Conservation (phyloP, 2,113 vertebrate genomes). For the Labeo rohita region DNA sequence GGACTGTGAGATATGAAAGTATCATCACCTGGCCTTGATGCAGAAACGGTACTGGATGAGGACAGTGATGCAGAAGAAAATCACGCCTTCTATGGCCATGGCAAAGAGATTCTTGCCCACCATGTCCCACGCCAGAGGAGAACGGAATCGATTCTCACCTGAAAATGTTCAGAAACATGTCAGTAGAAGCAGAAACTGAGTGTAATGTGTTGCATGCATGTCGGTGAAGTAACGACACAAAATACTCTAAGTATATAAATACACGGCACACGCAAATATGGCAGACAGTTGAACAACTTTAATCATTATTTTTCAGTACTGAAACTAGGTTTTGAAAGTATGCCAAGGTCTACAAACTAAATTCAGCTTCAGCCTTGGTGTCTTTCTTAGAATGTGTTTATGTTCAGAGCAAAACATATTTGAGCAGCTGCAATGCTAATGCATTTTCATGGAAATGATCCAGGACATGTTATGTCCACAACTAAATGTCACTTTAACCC, state of each 20-base stretch:
- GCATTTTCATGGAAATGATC: background rate
- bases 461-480: background rate
- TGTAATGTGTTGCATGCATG: background rate
- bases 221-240: background rate
- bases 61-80: conserved; percentile 94
- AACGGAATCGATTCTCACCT: conserved; percentile 96
- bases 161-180: conserved; percentile 33
- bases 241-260: background rate
- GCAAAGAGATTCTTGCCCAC: conserved; percentile 97
- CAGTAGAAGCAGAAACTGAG: background rate
- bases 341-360: background rate
- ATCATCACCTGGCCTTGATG: conserved; percentile 87
- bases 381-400: background rate
- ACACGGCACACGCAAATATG: background rate
- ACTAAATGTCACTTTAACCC: background rate
- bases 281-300: too few relatives aligned
- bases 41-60: conserved; percentile 97
- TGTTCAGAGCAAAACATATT: background rate
- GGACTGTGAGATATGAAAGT: background rate
- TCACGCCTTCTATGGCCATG: conserved; percentile 92
- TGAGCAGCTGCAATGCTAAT: background rate
- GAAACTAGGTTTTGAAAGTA: background rate
- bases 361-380: background rate
- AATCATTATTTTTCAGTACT: too few relatives aligned
- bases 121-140: conserved; percentile 95